Conservation (phyloP, 2,113 vertebrate genomes). For the Trematomus loennbergii region DNA sequence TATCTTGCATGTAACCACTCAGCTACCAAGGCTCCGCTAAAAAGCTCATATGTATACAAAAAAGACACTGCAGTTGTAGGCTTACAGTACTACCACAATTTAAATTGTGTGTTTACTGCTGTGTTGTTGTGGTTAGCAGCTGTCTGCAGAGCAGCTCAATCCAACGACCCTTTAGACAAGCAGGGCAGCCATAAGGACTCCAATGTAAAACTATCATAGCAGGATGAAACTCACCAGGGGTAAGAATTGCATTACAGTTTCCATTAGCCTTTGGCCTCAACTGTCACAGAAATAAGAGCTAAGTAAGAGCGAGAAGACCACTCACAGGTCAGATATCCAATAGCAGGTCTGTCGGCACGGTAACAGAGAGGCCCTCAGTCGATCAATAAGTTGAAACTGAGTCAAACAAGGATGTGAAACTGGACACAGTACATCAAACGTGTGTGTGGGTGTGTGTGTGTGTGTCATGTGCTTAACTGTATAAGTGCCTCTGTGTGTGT, state of each 20-base stretch:
- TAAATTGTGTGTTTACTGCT: background rate
- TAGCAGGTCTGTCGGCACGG: constrained; percentile 38
- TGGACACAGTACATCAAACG: constrained; percentile 13
- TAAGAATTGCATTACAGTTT: constrained; percentile 51
- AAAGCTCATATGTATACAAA: background rate
- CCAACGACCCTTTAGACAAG: constrained; percentile 34
- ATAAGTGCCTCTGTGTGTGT: too few relatives aligned
- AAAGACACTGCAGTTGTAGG: background rate
- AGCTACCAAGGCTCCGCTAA: too few relatives aligned
- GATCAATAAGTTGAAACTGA: constrained; percentile 49
- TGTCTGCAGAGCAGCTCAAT: constrained; percentile 34
- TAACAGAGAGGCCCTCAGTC: constrained; percentile 37
- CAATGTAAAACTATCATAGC: constrained; percentile 28
- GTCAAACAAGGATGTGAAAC: constrained; percentile 39
- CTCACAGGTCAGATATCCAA: constrained; percentile 67
- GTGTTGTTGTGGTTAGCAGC: constrained; percentile 25
- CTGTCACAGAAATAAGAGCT: constrained; percentile 57
- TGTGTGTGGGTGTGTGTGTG: background rate
- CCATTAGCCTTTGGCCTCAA: constrained; percentile 68
- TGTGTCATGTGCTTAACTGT: too few relatives aligned
- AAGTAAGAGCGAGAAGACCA: constrained; percentile 56
- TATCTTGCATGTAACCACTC: too few relatives aligned
- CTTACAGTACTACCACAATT: background rate
- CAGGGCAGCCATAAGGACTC: constrained; percentile 38
- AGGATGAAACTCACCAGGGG: constrained; percentile 54